phyloP scores from a whole-genome alignment of 2,797 vertebrate species.

The Okamejei kenojei region DNA sequence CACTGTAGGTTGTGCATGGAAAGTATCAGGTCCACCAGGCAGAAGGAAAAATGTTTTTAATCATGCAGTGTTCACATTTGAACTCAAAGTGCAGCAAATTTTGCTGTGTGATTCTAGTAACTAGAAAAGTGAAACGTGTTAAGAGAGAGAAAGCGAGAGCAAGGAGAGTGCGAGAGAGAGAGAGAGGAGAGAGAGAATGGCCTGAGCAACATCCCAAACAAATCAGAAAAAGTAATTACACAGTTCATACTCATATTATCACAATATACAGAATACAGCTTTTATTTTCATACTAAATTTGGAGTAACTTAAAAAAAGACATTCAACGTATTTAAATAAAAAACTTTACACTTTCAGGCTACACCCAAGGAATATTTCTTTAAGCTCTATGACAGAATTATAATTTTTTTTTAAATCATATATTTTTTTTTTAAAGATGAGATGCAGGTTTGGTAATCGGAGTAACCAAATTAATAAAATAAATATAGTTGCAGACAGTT shows the following conservation, averaged over 20 bases:
- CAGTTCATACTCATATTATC: neutral
- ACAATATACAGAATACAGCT: constrained; percentile 32
- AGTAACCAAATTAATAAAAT: constrained; percentile 31
- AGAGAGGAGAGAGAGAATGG: no score
- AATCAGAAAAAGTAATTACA: constrained; percentile 1
- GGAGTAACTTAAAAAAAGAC: constrained; percentile 1
- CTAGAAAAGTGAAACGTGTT: neutral
- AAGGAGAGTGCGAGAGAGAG: no score
- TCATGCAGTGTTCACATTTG: neutral
- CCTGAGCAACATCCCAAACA: neutral
- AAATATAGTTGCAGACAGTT: constrained; percentile 20
- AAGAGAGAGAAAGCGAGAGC: neutral
- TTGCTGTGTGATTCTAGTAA: neutral
- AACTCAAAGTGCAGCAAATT: neutral
- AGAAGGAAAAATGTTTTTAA: neutral
- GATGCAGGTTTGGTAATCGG: constrained; percentile 29
- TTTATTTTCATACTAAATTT: constrained; percentile 34
- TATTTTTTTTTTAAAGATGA: neutral
- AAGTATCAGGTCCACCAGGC: neutral
- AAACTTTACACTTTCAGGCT: constrained; percentile 20
- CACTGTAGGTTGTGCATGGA: neutral
- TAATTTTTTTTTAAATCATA: constrained; percentile 8
- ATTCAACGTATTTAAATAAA: constrained; percentile 30
- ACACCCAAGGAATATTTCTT: constrained; percentile 17
- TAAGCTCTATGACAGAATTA: neutral